Conservation (phyloP, 2,888 invertebrate species). For the Patella ulyssiponensis region DNA sequence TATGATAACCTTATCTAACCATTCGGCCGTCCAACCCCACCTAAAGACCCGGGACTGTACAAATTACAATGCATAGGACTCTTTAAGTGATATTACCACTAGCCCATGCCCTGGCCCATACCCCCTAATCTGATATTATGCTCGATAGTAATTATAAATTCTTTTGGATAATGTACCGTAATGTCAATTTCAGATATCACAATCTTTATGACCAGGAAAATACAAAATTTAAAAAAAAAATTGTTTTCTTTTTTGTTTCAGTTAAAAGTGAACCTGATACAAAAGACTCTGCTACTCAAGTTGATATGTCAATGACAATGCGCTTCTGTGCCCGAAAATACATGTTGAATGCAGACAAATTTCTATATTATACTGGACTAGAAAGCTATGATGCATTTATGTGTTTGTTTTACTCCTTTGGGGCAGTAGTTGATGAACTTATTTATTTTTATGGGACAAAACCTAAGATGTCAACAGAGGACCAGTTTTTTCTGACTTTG, state of each 20-base stretch:
- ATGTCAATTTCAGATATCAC: too few relatives aligned
- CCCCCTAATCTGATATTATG: too few relatives aligned
- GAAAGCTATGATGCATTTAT: constrained; percentile 16
- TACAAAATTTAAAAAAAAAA: too few relatives aligned
- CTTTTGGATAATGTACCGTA: too few relatives aligned
- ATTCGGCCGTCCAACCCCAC: too few relatives aligned
- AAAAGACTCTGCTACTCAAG: neutral
- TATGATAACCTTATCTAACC: too few relatives aligned
- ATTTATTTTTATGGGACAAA: constrained; percentile 25
- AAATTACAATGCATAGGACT: too few relatives aligned
- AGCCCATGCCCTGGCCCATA: too few relatives aligned
- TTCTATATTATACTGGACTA: constrained; percentile 21
- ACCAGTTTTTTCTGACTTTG: constrained; percentile 36
- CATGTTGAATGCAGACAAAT: neutral
- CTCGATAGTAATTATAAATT: too few relatives aligned
- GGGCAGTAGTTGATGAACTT: constrained; percentile 18
- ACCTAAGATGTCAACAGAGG: constrained; percentile 25
- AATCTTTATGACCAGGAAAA: too few relatives aligned
- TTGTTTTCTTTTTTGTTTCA: neutral
- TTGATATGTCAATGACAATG: neutral
- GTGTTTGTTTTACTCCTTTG: constrained; percentile 21
- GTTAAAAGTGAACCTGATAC: neutral
- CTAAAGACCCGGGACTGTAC: too few relatives aligned
- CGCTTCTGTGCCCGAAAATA: neutral
- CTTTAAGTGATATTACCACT: too few relatives aligned